Evolutionary conservation across 2,797 vertebrate genomes (phyloP), one percentile per base, ranked within the genome.

Genomic region (Hippopotamyrus pictus): DNA sequence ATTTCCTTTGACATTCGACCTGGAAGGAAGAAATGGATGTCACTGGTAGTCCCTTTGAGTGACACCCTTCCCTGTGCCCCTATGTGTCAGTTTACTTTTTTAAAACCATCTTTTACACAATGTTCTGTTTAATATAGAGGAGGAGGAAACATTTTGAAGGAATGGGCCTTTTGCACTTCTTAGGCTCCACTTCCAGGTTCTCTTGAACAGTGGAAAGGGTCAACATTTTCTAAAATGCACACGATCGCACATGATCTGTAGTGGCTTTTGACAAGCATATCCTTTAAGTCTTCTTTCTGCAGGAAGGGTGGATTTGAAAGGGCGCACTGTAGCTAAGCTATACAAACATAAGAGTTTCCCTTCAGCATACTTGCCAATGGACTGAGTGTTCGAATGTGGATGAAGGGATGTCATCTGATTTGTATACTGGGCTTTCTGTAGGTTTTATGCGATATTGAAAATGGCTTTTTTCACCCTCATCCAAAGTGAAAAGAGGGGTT

Each of bases 371-470:
- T 14, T 53, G 46, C 83, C 83, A 86, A 17, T 51, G 44, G 59
- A 65, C 6, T n/a, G 54, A 14, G 19, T 46, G 11, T 62, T 29
- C 41, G 7, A 11, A 14, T 88, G 59, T 65, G 87, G 37, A 19
- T 41, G 86, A 62, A 87, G 54, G n/a, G 53, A 87, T 87, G 50
- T 59, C 51, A n/a, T 62, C 37, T 87, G 86, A 19, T 87, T 59
- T 87, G 86, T 37, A 22, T 87, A 44, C 87, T 48, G 57, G 48
- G 48, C 44, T 85, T 85, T 51, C 83, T 29, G 44, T 85, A 33
- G 41, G 12, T 88, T 86, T 82, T 41, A 57, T 87, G 53, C 83
- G 11, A 53, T 90, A 37, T 65, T 59, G n/a, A 65, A 29, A 51
- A 17, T 53, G 14, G 19, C 33, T 22, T 57, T 73, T 79, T 89